Evolutionary conservation across 2,888 invertebrate species (phyloP).

Genomic region (Pedicia rivosa): DNA sequence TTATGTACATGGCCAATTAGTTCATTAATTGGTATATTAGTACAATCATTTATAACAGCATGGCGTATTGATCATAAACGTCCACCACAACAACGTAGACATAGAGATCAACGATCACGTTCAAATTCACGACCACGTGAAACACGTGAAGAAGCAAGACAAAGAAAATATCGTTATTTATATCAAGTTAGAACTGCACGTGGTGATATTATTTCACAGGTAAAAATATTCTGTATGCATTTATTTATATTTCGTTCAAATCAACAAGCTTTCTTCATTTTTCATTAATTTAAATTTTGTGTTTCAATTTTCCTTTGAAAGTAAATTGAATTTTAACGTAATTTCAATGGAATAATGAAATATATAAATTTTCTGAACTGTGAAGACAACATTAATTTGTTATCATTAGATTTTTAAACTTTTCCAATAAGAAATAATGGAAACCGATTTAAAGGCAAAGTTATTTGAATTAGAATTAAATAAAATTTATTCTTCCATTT

Average conservation of each 20-base stretch:
- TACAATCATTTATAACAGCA: constrained; percentile 30
- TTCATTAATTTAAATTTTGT: no score
- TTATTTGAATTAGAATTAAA: neutral
- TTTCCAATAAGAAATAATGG: neutral
- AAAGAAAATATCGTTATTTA: constrained; percentile 71
- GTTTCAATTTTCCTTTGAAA: no score
- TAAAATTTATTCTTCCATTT: no score
- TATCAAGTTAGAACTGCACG: constrained; percentile 81
- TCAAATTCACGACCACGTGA: constrained; percentile 45
- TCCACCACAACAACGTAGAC: constrained; percentile 20
- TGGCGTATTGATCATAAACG: constrained; percentile 31
- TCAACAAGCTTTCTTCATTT: no score
- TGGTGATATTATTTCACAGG: constrained; percentile 82
- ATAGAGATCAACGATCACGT: constrained; percentile 16
- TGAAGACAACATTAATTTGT: no score
- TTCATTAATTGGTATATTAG: constrained; percentile 28
- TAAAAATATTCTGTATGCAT: no score
- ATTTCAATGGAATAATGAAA: no score
- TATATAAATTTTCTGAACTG: no score
- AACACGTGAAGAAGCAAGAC: constrained; percentile 61
- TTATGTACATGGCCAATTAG: constrained; percentile 29
- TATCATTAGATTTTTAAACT: neutral
- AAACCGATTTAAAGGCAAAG: neutral
- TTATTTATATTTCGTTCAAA: no score
- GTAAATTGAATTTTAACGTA: no score